phyloP scores from a whole-genome alignment of 2,888 invertebrate genomes.

The Coelogynopora nodosa region DNA sequence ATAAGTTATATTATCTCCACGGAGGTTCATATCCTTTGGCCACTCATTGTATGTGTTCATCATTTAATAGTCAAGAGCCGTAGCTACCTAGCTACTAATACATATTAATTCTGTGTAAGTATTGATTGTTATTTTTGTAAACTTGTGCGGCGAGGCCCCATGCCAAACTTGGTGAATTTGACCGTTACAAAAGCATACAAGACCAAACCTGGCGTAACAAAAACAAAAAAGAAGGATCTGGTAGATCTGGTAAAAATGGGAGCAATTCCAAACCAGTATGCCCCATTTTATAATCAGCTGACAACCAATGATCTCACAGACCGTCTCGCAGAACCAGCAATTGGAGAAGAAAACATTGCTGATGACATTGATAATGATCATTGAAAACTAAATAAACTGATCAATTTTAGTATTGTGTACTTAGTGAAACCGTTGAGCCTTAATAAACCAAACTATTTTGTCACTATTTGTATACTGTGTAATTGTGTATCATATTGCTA shows the following conservation, averaged over 20 bases:
- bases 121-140: background rate
- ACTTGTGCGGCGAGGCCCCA: background rate
- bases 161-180: background rate
- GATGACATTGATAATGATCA: background rate
- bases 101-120: background rate
- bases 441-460: background rate
- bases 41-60: background rate
- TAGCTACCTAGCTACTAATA: background rate
- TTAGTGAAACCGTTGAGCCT: background rate
- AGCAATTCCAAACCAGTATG: background rate
- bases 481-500: background rate
- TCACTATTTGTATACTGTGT: background rate
- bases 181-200: background rate
- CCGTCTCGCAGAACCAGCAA: background rate
- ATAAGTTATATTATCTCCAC: background rate
- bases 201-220: background rate
- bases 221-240: background rate
- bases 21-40: background rate
- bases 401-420: background rate
- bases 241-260: background rate
- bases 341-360: background rate
- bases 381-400: background rate
- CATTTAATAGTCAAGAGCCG: background rate
- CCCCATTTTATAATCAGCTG: background rate
- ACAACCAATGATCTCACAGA: background rate